Base-by-base conservation (phyloP, 2,113 vertebrate genomes). In the Penelope pileata region DNA sequence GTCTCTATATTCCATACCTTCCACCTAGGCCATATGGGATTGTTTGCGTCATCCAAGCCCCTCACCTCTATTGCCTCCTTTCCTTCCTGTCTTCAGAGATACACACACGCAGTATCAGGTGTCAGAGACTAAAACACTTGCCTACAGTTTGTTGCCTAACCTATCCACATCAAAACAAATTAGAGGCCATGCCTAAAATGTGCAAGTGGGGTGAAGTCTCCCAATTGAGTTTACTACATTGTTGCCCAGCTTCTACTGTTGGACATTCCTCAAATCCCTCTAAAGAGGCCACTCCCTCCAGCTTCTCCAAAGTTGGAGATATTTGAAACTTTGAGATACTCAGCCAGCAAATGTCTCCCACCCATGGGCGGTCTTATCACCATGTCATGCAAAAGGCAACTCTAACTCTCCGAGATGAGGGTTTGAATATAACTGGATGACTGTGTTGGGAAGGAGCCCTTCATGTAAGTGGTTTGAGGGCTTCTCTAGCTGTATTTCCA, bases 21-120 rank as follows among this genome's bases (percentile, higher is more conserved):
- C 22, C 18, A 42, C 7, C 66, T 48, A 21, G 16, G 16, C 50
- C 16, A 29, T 2, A 2, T 54, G 43, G 22, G 9, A 40, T 14
- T 67, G 21, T 19, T 16, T 2, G 1, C 1, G 1, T n/a, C 75
- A 18, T 42, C 26, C 38, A 45, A n/a, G 53, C 9, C 8, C 2
- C 18, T 54, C 30, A 67, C 15, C 34, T 56, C 23, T 7, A 19
- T 53, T 34, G 5, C 6, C 18, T 24, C 9, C 9, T 70, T 43
- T 47, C 40, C 16, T 53, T 50, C 18, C 14, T 43, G 6, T 32
- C 11, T 54, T 73, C 38, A 77, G 51, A 67, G 30, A 60, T 14
- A 7, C 17, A 67, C 17, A 59, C 29, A 40, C 9, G 40, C 29
- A 62, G 9, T 34, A 64, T 34, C n/a, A 83, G 16, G 40, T 54